Evolutionary conservation across 2,113 vertebrate species (phyloP), one percentile per base, ranked within the genome.

Genomic region (Brienomyrus brachyistius): DNA sequence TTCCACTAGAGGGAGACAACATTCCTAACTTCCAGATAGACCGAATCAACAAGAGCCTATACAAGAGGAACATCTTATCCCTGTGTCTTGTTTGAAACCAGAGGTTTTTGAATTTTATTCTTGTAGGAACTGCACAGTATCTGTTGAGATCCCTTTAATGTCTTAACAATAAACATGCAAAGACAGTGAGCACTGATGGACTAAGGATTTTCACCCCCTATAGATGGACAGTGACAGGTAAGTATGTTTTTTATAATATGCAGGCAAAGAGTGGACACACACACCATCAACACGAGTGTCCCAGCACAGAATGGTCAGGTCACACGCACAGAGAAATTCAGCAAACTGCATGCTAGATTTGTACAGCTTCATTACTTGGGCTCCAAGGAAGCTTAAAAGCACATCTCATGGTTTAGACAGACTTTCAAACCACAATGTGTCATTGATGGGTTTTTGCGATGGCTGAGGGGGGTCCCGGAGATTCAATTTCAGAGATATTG

Each of bases 1-100:
- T 86, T 35, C 94, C 96, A 95, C 95, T 92, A 90, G 95, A 94
- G 93, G 96, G 95, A 93, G 95, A 95, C 95, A 95, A 88, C 88
- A 86, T 90, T 94, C 95, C 92, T 92, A 92, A 87, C 74, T 87
- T 92, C 83, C 17, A 87, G 62, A 56, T n/a, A 40, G 59, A 70
- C 54, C 23, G 17, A 52, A 54, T 31, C 59, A 0, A 31, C 19
- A 50, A 35, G 48, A 40, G 13, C 35, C 27, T 56, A 13, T 35
- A 40, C 13, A 91, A 40, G 40, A 40, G 90, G n/a, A 43, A 40
- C 83, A 31, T 91, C 59, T 74, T 21, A 47, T 84, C 83, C 3
- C 88, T 8, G 0, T 23, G 40, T 45, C 40, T 43, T 66, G 77
- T 56, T n/a, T 62, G 86, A 93, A 93, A 95, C 92, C 91, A 92